Evolutionary conservation across 2,797 vertebrate species (phyloP), one percentile per base, ranked within the genome.

Genomic region (Ctenosaura bakeri): DNA sequence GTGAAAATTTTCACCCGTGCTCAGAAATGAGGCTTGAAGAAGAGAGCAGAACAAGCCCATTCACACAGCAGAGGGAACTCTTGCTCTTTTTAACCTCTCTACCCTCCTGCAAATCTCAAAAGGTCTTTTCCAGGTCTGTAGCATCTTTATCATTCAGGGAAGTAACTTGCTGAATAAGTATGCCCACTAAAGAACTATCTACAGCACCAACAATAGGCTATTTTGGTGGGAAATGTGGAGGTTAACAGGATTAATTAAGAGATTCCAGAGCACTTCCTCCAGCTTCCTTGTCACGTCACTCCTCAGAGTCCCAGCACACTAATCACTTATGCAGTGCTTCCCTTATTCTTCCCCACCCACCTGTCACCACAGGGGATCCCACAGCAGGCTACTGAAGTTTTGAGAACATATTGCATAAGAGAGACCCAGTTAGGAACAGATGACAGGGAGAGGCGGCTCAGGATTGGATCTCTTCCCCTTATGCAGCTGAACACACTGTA

Each of bases 191-290:
- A 87, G 71, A 5, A 50, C 56, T 62, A 62, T 74, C 84, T 74
- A 35, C 22, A 38, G 52, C n/a, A 18, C 35, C 54, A 71, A 80
- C 69, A 88, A 77, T 9, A 83, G 42, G 42, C n/a, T 78, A 69
- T 79, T 89, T 85, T 52, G 24, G 35, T 74, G 18, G 46, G 6
- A 54, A 85, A 89, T 50, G 26, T 54, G 35, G 26, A 52, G 32
- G 88, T 29, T 89, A 85, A 84, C 56, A 52, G 32, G 54, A 83
- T 88, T 78, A 87, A 81, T 88, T 42, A 79, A 89, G 74, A 69
- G 83, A 69, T 32, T 69, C 88, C 80, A 83, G 29, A 89, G 18
- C 74, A 20, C 35, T 59, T n/a, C 22, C 56, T 78, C 42, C 42
- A 0, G 9, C 73, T 38, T 79, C 76, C 83, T 85, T 85, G 22